Base-by-base conservation (phyloP, 2,888 invertebrate genomes). In the Hoplodrina ambigua region DNA sequence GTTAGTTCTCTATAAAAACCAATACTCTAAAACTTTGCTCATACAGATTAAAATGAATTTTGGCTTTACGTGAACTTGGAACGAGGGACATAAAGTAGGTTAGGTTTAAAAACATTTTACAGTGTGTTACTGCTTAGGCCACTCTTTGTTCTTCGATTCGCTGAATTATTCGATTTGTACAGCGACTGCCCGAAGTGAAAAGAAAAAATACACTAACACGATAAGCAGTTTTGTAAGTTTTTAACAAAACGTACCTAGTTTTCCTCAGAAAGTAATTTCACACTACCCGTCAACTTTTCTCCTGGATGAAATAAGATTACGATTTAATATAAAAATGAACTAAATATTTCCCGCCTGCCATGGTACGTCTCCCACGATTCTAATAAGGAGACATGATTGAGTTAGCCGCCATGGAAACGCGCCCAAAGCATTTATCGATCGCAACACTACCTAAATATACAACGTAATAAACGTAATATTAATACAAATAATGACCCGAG, bases 401-500 rank as follows among this genome's bases (percentile, higher is more conserved):
- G 17, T 17, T 10, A 30, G 11, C 1, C 8, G 19, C 17, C 8
- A 30, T 19, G 19, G 11, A 52, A 19, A 52, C 50, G 5, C 33
- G 8, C 44, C 15, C 8, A 19, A 41, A 50, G 20, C 17, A 72
- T 52, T 11, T 17, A 64, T 65, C 66, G 74, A 73, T 72, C 50
- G 62, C 53, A 49, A 11, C 8, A 10, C 20, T 50, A 59, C 54
- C 30, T 58, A 62, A 62, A 25, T 57, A 20, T 30, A 62, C n/a
- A 17, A 33, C 7, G 2, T 54, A 70, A 71, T 69, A 73, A 60
- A 64, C 49, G 25, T 33, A 65, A 53, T 50, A 68, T 68, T 61
- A 63, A 46, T 25, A 69, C 60, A 57, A 70, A 64, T 60, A 64
- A 64, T 64, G 57, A 53, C 41, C 52, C 33, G 0, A 2, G 10